These are phyloP conservation scores for Meloidogyne chitwoodi DNA, from an alignment of 1,140 invertebrate species.

Conservation along the genomic window DNA sequence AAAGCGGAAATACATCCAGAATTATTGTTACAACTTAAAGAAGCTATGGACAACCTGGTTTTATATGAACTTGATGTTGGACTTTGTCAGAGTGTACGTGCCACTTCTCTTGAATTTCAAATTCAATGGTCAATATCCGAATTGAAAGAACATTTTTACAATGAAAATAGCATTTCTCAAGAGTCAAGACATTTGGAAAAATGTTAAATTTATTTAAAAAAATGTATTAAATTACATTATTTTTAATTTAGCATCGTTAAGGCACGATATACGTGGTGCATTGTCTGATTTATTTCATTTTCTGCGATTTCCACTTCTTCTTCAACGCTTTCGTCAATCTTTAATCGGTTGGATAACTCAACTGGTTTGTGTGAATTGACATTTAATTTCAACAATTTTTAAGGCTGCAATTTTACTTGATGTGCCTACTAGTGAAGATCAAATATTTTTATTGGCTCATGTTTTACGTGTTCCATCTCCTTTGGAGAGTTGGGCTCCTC, in stretches of 20 bases:
- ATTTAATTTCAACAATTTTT: slow-evolving; percentile 9
- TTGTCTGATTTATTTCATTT: slow-evolving; percentile 45
- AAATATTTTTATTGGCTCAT: slow-evolving; percentile 39
- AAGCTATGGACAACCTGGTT: slow-evolving; percentile 26
- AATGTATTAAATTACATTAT: background rate
- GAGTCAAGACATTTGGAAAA: slow-evolving; percentile 21
- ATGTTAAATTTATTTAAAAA: background rate
- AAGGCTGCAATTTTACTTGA: slow-evolving; percentile 35
- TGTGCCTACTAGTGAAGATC: slow-evolving; percentile 34
- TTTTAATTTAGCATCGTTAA: background rate
- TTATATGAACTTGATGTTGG: slow-evolving; percentile 27
- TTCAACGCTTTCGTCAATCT: slow-evolving; percentile 32
- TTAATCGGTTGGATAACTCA: slow-evolving; percentile 35
- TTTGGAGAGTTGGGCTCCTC: slow-evolving; percentile 23
- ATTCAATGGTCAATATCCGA: slow-evolving; percentile 42
- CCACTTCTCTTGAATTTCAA: slow-evolving; percentile 35
- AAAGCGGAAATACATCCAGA: slow-evolving; percentile 32
- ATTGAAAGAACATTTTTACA: slow-evolving; percentile 31
- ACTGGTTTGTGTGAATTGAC: slow-evolving; percentile 17
- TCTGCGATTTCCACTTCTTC: slow-evolving; percentile 42
- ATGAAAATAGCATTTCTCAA: slow-evolving; percentile 30
- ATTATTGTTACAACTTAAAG: slow-evolving; percentile 26
- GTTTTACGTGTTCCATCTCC: slow-evolving; percentile 36
- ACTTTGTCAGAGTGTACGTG: slow-evolving; percentile 33
- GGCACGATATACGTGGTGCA: slow-evolving; percentile 23